These are phyloP conservation scores for Embidobia sp. DNA, from an alignment of 2,888 invertebrate species.

Conservation along the genomic window DNA sequence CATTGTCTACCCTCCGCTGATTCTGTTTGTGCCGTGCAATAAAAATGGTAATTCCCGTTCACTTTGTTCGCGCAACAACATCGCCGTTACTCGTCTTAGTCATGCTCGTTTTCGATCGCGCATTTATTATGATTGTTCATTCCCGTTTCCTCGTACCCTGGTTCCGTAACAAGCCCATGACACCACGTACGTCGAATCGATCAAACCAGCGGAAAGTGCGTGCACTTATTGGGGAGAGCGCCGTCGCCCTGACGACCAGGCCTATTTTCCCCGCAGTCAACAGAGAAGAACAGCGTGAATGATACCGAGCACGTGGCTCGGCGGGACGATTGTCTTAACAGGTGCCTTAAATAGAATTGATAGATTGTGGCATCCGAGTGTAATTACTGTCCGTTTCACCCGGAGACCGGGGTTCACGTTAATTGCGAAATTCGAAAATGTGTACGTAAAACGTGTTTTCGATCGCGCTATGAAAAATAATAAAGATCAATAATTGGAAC, in stretches of 20 bases:
- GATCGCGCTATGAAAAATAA: too few species aligned
- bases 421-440: too few species aligned
- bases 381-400: too few species aligned
- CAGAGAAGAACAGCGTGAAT: constrained; percentile 11
- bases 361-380: not conserved
- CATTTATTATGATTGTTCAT: constrained; percentile 24
- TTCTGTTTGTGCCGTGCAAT: too few species aligned
- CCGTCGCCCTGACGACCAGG: constrained; percentile 11
- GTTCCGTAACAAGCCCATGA: constrained; percentile 21
- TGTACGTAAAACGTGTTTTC: too few species aligned
- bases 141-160: not conserved
- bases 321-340: not conserved
- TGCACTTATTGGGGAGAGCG: constrained; percentile 9
- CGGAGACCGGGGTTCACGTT: too few species aligned
- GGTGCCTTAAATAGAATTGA: not conserved
- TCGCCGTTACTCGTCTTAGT: too few species aligned
- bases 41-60: too few species aligned
- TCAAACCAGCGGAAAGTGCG: constrained; percentile 35
- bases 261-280: constrained; percentile 7
- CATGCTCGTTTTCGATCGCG: constrained; percentile 27
- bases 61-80: too few species aligned
- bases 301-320: not conserved
- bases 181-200: constrained; percentile 35
- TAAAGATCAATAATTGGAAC: too few species aligned
- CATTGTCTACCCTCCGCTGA: too few species aligned